Base-by-base conservation (phyloP, 2,888 invertebrate species). In the Azorinus chamasolen region DNA sequence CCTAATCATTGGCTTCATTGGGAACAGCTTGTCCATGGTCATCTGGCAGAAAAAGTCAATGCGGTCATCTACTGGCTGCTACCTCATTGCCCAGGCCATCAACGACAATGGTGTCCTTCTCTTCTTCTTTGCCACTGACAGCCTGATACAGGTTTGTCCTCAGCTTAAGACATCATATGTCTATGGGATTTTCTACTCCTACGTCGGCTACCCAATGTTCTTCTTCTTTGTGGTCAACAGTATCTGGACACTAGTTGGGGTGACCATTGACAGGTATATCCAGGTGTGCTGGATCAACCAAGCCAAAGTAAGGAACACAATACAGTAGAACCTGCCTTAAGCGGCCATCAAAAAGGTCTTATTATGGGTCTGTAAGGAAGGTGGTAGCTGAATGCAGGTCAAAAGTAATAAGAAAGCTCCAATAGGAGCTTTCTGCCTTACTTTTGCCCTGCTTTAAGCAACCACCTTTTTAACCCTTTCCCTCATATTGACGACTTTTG, bases 161-260 rank as follows among this genome's bases (percentile, higher is more conserved):
- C 58, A 61, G 14, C 25, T 87, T 22, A 80, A 70, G 54, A 68
- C 66, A 4, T 77, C 55, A 18, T 75, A 80, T 18, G 66, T 71
- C 20, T 88, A 83, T 58, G 87, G 85, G 6, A 69, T 76, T 10
- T 85, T 88, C 76, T 85, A 76, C 54, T 76, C 85, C 10, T 88
- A 86, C 73, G 68, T 88, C 37, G 86, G 85, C 18, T 88, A 85
- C 71, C 89, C 89, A 1, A 59, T 88, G 22, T 88, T 88, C 63
- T 88, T 83, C 75, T 79, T 87, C 69, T 79, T 82, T 14, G 84
- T 89, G 8, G 85, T 89, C 39, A 77, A 75, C 65, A 88, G 88
- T 64, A 86, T 90, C 64, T 90, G 89, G 87, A 82, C 88, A 55
- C 87, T 88, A n/a, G 84, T 89, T 37, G 87, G 88, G 16, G 89